phyloP scores from a whole-genome alignment of 2,797 vertebrate genomes.

The Hephaestus fuliginosus region DNA sequence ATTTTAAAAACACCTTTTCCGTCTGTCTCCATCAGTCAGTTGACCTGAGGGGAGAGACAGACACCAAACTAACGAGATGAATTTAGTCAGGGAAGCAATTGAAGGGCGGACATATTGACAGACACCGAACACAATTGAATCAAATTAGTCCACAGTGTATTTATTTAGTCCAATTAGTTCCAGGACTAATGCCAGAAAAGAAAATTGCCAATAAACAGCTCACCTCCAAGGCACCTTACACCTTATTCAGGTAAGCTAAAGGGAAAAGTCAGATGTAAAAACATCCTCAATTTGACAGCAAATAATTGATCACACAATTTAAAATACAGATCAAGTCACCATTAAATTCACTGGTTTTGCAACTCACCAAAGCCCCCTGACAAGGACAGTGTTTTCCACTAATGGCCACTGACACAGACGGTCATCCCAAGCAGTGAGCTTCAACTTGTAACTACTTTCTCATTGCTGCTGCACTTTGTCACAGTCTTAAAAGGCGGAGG shows the following conservation, averaged over 20 bases:
- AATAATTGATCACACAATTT: conserved; percentile 50
- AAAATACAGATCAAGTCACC: conserved; percentile 41
- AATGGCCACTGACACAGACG: conserved; percentile 16
- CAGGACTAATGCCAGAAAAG: conserved; percentile 70
- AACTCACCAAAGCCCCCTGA: conserved; percentile 10
- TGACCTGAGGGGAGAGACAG: conserved; percentile 68
- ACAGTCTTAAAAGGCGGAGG: conserved; percentile 5
- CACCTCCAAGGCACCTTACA: conserved; percentile 36
- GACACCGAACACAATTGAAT: conserved; percentile 80
- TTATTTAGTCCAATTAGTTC: conserved; percentile 81
- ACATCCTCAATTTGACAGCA: conserved; percentile 32
- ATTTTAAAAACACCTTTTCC: conserved; percentile 62
- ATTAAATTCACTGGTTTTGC: conserved; percentile 8
- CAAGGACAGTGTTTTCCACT: conserved; percentile 27
- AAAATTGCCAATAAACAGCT: conserved; percentile 70
- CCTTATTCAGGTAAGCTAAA: conserved; percentile 47
- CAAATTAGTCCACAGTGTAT: conserved; percentile 80
- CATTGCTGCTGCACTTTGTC: conserved; percentile 9
- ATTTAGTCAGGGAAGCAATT: conserved; percentile 72
- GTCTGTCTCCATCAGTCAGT: conserved; percentile 60
- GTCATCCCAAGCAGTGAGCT: conserved; percentile 17
- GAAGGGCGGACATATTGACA: conserved; percentile 79
- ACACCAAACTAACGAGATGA: conserved; percentile 73
- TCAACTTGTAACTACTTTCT: neutral
- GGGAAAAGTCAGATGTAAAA: conserved; percentile 49